A percentile compares a stretch with the other conserved stretches of the same genome.
Evolutionary conservation across 2,113 vertebrate species (phyloP).

Genomic region (Takifugu flavidus): DNA sequence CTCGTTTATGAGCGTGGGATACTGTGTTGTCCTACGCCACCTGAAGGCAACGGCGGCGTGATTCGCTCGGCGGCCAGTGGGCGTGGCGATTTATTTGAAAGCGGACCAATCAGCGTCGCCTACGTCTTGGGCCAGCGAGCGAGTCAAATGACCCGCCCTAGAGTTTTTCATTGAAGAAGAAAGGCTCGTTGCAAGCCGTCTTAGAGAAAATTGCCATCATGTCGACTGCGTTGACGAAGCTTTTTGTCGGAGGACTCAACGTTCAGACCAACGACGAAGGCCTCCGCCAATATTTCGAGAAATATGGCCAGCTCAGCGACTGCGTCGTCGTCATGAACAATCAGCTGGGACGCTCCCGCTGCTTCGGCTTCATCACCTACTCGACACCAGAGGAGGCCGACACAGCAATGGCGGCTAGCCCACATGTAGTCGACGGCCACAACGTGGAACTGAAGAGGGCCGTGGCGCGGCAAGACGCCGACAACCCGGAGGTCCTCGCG

Average conservation of each 20-base stretch:
- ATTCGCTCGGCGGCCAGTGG: slow-evolving; percentile 1
- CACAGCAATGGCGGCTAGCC: slow-evolving; percentile 91
- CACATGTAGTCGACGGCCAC: slow-evolving; percentile 90
- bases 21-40: slow-evolving; percentile 1
- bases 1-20: neutral
- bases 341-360: slow-evolving; percentile 78
- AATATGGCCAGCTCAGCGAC: slow-evolving; percentile 79
- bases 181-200: slow-evolving; percentile 39
- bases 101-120: slow-evolving; percentile 41
- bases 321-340: slow-evolving; percentile 71
- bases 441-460: slow-evolving; percentile 92
- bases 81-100: slow-evolving; percentile 33
- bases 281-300: slow-evolving; percentile 88
- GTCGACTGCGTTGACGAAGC: slow-evolving; percentile 91
- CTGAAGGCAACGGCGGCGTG: slow-evolving; percentile 24
- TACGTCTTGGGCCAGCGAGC: slow-evolving; percentile 40
- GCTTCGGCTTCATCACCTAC: slow-evolving; percentile 96
- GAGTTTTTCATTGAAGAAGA: slow-evolving; percentile 67
- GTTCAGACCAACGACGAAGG: slow-evolving; percentile 92
- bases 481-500: slow-evolving; percentile 88
- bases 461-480: slow-evolving; percentile 88
- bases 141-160: slow-evolving; percentile 35
- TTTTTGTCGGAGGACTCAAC: slow-evolving; percentile 94
- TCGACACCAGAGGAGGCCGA: slow-evolving; percentile 89
- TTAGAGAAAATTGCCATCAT: slow-evolving; percentile 72